phyloP scores from a whole-genome alignment of 2,113 vertebrate species.

The Lasiurus borealis region DNA sequence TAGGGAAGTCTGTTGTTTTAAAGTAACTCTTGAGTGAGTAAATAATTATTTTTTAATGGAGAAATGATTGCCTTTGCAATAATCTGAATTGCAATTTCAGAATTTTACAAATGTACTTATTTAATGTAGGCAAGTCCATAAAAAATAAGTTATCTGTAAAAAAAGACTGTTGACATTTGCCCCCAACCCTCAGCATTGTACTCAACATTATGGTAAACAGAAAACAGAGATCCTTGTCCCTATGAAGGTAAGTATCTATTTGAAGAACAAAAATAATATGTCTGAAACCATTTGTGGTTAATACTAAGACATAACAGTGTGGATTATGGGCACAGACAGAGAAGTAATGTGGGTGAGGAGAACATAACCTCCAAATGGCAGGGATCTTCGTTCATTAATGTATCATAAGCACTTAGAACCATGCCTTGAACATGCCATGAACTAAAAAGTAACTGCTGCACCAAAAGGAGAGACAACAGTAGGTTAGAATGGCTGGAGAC shows the following conservation, averaged over 20 bases:
- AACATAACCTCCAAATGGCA: not conserved
- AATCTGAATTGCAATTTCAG: conserved; percentile 15
- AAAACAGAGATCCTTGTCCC: not conserved
- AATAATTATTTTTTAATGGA: conserved; percentile 66
- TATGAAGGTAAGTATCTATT: not conserved
- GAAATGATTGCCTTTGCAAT: conserved; percentile 57
- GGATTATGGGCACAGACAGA: not conserved
- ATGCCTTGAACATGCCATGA: not conserved
- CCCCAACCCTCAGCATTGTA: not conserved
- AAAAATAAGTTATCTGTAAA: not conserved
- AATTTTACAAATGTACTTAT: conserved; percentile 28
- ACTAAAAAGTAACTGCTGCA: not conserved
- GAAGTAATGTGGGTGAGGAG: not conserved
- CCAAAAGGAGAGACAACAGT: not conserved
- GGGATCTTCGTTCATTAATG: not conserved
- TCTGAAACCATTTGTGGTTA: not conserved
- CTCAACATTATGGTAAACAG: not conserved
- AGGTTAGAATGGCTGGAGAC: not conserved
- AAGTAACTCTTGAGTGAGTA: conserved; percentile 48
- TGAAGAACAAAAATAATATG: not conserved
- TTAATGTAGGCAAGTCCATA: conserved; percentile 15
- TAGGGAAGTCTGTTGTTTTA: conserved; percentile 18
- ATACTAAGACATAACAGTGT: not conserved
- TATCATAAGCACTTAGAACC: not conserved
- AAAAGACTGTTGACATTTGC: not conserved